Evolutionary conservation across 2,797 vertebrate genomes (phyloP), one percentile per base, ranked within the genome.

Genomic region (Emydoidea blandingii): DNA sequence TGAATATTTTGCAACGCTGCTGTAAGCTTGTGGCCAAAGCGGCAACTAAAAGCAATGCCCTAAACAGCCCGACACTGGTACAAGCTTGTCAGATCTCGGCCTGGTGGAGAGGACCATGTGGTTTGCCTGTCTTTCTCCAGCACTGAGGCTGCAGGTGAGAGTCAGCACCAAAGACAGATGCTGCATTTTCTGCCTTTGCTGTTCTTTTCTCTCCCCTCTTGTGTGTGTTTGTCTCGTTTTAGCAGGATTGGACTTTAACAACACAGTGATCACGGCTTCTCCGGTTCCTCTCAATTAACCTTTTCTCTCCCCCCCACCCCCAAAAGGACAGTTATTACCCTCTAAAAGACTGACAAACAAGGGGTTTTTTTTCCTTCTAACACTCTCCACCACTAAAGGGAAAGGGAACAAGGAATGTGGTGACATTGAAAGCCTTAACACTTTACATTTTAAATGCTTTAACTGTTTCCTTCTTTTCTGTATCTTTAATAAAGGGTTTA

Each of bases 281-380:
- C 65, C 10, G 9, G 65, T 10, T 37, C 19, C 65, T 68, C 65
- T 21, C 18, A n/a, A 21, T 37, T 65, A 34, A 34, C 59, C 59
- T 65, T 65, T 62, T n/a, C 16, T n/a, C 62, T 10, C 3, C 3
- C 4, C 52, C 16, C 1, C 65, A 1, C n/a, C 7, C n/a, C n/a
- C 10, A 37, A 68, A 68, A 16, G 18, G 34, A 34, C 34, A 10
- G 59, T n/a, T n/a, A 68, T 68, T 37, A n/a, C 34, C 62, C 19
- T 21, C 8, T n/a, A 31, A n/a, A 34, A 21, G 34, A n/a, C 34
- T 21, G 65, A 68, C 9, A 68, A 68, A 37, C 18, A 37, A 68
- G 15, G 59, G 29, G 3, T n/a, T n/a, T 59, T 29, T 59, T 65
- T n/a, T 4, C 6, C 31, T n/a, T 34, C 34, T n/a, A 34, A 65